Evolutionary conservation across 1,140 invertebrate genomes (phyloP).

Genomic region (Macrostomum lignano): DNA sequence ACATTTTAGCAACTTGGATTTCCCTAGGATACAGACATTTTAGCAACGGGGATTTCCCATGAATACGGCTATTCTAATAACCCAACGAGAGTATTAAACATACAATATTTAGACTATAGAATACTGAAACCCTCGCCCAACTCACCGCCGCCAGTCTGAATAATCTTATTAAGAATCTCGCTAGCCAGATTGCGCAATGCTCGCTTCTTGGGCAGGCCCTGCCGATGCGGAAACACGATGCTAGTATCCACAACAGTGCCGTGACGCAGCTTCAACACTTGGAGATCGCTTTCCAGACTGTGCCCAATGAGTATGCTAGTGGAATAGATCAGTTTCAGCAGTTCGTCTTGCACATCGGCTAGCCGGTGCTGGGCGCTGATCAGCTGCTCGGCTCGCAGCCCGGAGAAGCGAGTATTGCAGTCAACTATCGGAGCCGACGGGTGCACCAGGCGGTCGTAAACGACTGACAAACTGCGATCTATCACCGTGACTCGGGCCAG

Average conservation of each 20-base stretch:
- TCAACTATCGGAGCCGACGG: conserved; percentile 52
- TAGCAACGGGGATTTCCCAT: too few relatives aligned
- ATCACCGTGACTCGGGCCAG: conserved; percentile 64
- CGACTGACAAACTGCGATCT: conserved; percentile 42
- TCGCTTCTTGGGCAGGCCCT: conserved; percentile 61
- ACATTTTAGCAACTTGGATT: too few relatives aligned
- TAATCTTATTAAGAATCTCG: conserved; percentile 64
- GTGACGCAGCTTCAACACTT: conserved; percentile 52
- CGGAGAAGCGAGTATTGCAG: conserved; percentile 27
- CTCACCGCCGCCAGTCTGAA: too few relatives aligned
- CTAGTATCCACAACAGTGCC: conserved; percentile 72
- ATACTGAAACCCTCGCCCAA: too few relatives aligned
- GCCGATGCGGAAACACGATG: conserved; percentile 68
- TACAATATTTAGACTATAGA: too few relatives aligned
- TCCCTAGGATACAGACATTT: too few relatives aligned
- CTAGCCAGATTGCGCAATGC: conserved; percentile 55
- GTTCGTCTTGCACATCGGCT: conserved; percentile 52
- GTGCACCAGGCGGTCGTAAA: conserved; percentile 50
- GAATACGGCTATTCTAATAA: too few relatives aligned
- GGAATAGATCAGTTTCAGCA: conserved; percentile 54
- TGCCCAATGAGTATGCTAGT: conserved; percentile 80
- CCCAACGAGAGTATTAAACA: too few relatives aligned
- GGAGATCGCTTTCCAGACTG: conserved; percentile 76
- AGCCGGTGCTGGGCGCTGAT: conserved; percentile 15
- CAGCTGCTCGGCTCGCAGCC: conserved; percentile 16